Base-by-base conservation (phyloP, 2,797 vertebrate genomes). In the Sandelia bainsii region DNA sequence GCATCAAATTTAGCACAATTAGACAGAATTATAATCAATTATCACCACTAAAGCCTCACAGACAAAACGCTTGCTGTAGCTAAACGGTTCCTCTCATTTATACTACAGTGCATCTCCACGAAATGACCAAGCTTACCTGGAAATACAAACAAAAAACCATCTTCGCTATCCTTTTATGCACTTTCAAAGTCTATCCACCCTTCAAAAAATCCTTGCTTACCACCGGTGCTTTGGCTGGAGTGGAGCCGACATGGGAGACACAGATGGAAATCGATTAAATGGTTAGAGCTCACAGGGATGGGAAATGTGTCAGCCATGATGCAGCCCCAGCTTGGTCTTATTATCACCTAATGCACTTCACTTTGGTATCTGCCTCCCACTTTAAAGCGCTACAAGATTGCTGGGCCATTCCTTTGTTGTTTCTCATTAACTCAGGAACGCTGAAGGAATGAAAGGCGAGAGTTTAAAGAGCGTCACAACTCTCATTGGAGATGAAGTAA, bases 201-300 rank as follows among this genome's bases (percentile, higher is more conserved):
- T 32, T 23, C 39, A 19, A 8, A 52, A 57, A 67, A 68, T 53
- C 70, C 34, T 1, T 32, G 59, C 65, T 73, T 56, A 77, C 29
- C 49, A 51, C 34, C 1, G 3, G 23, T 32, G 58, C 73, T 69
- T 45, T 45, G 50, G 75, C 59, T 49, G 58, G 54, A 75, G 73
- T 50, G 80, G 48, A 75, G 75, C 49, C 50, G 70, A 84, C 82
- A 77, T 52, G 64, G 72, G 76, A 68, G 56, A 72, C 77, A 37
- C 81, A 82, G 82, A 88, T 83, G 73, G 81, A 81, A 89, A 92
- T 92, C 73, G 85, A 92, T 91, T 86, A 90, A 89, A 88, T 82
- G 87, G 77, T 87, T 80, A 46, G 73, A 73, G 80, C 86, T 83
- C 85, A 85, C 70, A 42, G 74, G 80, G 84, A 85, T 82, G 71